Evolutionary conservation across 2,113 vertebrate species (phyloP).

Genomic region (Scophthalmus maximus): DNA sequence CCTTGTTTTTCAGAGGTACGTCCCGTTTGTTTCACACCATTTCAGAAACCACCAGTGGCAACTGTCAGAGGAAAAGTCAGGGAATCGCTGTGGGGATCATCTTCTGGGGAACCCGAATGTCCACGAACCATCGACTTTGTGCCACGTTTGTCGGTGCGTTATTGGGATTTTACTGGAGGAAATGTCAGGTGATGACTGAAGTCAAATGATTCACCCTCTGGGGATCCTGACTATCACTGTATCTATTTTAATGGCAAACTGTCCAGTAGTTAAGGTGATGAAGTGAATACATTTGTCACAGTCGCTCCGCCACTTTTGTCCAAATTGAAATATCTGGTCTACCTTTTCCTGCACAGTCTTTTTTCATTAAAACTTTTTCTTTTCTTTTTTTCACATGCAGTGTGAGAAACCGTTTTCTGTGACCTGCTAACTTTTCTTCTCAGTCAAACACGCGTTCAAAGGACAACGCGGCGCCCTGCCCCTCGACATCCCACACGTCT

Average conservation of each 20-base stretch:
- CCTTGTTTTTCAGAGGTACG: too few relatives aligned
- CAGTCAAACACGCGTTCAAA: not conserved
- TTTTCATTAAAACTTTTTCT: too few relatives aligned
- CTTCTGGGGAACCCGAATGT: too few relatives aligned
- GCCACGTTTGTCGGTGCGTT: too few relatives aligned
- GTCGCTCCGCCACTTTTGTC: not conserved
- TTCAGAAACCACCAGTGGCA: too few relatives aligned
- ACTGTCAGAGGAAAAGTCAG: too few relatives aligned
- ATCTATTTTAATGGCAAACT: too few relatives aligned
- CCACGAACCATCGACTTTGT: too few relatives aligned
- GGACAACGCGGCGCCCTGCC: not conserved
- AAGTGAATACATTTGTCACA: not conserved
- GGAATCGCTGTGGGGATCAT: too few relatives aligned
- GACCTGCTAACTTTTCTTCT: conserved; percentile 17
- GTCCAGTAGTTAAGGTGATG: not conserved
- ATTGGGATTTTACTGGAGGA: not conserved
- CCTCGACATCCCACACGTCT: not conserved
- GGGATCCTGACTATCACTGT: not conserved
- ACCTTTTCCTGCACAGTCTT: too few relatives aligned
- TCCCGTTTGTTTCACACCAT: too few relatives aligned
- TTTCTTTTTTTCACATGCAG: not conserved
- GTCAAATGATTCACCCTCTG: not conserved
- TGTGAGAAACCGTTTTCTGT: conserved; percentile 2
- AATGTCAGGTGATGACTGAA: not conserved
- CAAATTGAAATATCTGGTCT: too few relatives aligned